phyloP scores from a whole-genome alignment of 2,113 vertebrate species.

The Trachemys scripta region DNA sequence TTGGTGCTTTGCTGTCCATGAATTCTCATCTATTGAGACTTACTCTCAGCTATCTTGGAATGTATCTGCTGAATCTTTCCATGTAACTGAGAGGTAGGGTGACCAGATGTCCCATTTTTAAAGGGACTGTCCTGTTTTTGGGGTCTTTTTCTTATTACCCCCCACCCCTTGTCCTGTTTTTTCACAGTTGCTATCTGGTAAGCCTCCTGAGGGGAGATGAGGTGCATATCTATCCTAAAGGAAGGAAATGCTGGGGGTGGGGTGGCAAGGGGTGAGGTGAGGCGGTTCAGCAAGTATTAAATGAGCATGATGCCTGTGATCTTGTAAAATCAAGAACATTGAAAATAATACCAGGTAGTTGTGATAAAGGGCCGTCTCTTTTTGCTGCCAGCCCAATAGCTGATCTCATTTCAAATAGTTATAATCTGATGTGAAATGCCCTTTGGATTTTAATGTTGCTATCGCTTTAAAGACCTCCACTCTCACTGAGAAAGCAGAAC shows the following conservation, averaged over 20 bases:
- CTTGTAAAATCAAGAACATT: constrained; percentile 45
- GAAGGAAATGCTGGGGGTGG: neutral
- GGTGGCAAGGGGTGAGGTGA: no score
- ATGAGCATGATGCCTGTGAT: constrained; percentile 44
- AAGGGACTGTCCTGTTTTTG: no score
- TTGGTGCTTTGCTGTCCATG: constrained; percentile 35
- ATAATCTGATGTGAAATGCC: constrained; percentile 24
- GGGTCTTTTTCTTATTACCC: no score
- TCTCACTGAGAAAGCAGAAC: accelerated
- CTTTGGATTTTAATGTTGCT: constrained; percentile 25
- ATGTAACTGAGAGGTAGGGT: neutral
- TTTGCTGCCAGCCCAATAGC: constrained; percentile 33
- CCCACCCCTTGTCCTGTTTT: no score
- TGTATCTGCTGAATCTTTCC: neutral
- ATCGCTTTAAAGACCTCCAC: accelerated
- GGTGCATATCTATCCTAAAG: constrained; percentile 1
- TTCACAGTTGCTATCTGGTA: no score
- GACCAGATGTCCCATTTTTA: no score
- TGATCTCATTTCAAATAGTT: constrained; percentile 45
- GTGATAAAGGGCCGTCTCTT: constrained; percentile 27
- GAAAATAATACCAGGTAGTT: constrained; percentile 24
- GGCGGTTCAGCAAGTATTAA: neutral
- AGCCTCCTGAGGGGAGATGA: neutral
- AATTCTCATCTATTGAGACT: constrained; percentile 13
- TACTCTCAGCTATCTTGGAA: constrained; percentile 38